These are phyloP conservation scores for Eristalinus aeneus DNA, from an alignment of 2,888 invertebrate genomes.

Conservation along the genomic window DNA sequence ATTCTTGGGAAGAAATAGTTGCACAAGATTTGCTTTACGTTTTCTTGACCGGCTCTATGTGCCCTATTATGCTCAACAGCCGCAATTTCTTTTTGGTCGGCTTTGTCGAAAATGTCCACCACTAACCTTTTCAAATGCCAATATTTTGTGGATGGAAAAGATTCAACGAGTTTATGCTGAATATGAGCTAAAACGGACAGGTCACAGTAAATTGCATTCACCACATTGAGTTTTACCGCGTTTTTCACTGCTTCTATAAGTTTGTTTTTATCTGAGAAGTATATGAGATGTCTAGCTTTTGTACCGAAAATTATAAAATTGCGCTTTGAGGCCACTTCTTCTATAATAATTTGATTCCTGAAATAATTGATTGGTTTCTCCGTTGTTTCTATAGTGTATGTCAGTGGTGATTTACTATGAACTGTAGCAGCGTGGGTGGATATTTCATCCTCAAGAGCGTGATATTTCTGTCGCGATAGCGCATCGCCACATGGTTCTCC, in stretches of 20 bases:
- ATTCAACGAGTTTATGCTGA: too few relatives aligned
- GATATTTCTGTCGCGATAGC: slow-evolving; percentile 52
- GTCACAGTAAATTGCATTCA: too few relatives aligned
- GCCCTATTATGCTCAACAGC: too few relatives aligned
- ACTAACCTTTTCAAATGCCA: slow-evolving; percentile 48
- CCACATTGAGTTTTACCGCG: too few relatives aligned
- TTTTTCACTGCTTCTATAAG: background rate
- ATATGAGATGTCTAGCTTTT: slow-evolving; percentile 53
- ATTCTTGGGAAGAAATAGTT: too few relatives aligned
- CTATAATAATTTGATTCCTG: too few relatives aligned
- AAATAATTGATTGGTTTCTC: slow-evolving; percentile 71
- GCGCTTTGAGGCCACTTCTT: slow-evolving; percentile 31
- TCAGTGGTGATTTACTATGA: slow-evolving; percentile 47
- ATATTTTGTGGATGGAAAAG: slow-evolving; percentile 46
- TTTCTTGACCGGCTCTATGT: too few relatives aligned
- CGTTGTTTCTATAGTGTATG: slow-evolving; percentile 59
- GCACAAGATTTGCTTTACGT: too few relatives aligned
- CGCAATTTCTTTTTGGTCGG: too few relatives aligned
- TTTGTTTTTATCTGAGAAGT: slow-evolving; percentile 24
- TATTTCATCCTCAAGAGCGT: slow-evolving; percentile 20
- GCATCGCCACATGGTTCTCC: too few relatives aligned
- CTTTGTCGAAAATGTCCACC: slow-evolving; percentile 44
- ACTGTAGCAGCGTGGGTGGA: slow-evolving; percentile 16
- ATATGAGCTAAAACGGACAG: too few relatives aligned
- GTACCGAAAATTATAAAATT: slow-evolving; percentile 49